Percentiles rank a stretch among this genome's conserved stretches.
phyloP scores from a whole-genome alignment of 2,113 vertebrate species.

The Gymnocephalus cernua region DNA sequence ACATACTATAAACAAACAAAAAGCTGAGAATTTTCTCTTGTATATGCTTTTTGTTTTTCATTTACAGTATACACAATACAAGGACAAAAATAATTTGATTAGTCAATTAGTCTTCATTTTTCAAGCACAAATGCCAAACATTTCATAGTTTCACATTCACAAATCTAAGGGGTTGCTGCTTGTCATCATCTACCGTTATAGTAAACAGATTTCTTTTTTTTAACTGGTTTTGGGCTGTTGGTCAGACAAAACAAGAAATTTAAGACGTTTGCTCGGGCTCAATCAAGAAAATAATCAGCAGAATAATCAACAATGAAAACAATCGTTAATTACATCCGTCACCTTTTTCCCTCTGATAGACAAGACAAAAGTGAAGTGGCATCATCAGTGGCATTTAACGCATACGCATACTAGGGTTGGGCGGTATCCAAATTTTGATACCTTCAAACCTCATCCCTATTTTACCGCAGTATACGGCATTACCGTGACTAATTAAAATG shows the following conservation, averaged over 20 bases:
- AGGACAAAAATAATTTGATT: background rate
- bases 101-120: background rate
- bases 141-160: background rate
- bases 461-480: too few relatives aligned
- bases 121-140: background rate
- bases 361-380: background rate
- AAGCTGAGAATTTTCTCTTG: background rate
- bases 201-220: background rate
- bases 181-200: background rate
- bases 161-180: too few relatives aligned
- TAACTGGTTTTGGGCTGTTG: background rate
- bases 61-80: background rate
- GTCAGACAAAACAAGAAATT: background rate
- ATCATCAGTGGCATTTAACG: background rate
- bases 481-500: too few relatives aligned
- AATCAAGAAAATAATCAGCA: background rate
- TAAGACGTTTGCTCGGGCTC: background rate
- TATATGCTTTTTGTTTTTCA: background rate
- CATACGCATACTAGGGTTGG: too few relatives aligned
- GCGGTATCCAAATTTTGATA: too few relatives aligned
- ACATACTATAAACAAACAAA: background rate
- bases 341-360: background rate
- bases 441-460: too few relatives aligned
- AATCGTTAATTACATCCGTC: background rate
- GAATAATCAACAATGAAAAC: too few relatives aligned